Evolutionary conservation across 2,797 vertebrate genomes (phyloP).

Genomic region (Coregonus suidteri): DNA sequence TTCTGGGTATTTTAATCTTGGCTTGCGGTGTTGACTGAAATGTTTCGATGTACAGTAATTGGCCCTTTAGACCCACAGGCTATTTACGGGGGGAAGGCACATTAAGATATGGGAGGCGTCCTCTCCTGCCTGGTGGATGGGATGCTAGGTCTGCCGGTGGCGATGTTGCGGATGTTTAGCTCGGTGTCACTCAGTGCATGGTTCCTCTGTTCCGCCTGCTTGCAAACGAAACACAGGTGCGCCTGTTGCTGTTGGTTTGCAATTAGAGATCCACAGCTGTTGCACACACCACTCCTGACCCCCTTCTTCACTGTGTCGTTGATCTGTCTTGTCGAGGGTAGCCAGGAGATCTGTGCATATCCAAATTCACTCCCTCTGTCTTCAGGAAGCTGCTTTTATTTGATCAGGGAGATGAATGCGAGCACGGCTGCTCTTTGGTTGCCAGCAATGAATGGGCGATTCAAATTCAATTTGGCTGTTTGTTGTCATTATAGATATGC

Average conservation of each 20-base stretch:
- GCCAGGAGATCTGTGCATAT: slow-evolving; percentile 30
- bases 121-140: background rate
- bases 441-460: no score
- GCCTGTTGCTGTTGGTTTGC: slow-evolving; percentile 45
- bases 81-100: slow-evolving; percentile 18
- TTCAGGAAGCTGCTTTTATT: slow-evolving; percentile 43
- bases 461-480: no score
- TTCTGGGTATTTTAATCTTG: slow-evolving; percentile 31
- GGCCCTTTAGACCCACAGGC: slow-evolving; percentile 28
- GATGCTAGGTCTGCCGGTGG: background rate
- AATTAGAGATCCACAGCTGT: slow-evolving; percentile 70
- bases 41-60: slow-evolving; percentile 39
- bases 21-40: slow-evolving; percentile 36
- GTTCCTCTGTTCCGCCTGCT: background rate
- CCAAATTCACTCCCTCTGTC: slow-evolving; percentile 46
- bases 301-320: slow-evolving; percentile 48
- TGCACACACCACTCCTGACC: slow-evolving; percentile 47
- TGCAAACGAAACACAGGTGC: slow-evolving; percentile 48
- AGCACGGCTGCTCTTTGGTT: slow-evolving; percentile 31
- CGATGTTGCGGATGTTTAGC: background rate
- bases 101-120: background rate
- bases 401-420: slow-evolving; percentile 51
- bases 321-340: slow-evolving; percentile 48
- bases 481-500: no score
- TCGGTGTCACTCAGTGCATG: background rate